phyloP scores from a whole-genome alignment of 1,140 invertebrate species.

The Leptestheria dahalacensis region DNA sequence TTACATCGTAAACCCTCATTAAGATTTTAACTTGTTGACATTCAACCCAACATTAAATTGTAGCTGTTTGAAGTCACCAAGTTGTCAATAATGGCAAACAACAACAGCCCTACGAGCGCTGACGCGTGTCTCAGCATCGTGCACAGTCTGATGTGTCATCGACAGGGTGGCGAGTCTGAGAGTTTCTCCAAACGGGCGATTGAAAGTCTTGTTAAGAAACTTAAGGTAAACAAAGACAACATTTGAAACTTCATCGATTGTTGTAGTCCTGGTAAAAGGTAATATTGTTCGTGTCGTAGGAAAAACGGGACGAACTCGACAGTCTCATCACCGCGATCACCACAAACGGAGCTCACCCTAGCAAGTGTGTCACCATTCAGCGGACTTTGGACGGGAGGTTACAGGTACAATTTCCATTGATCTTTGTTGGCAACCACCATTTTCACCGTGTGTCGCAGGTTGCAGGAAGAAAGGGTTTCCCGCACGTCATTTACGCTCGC shows the following conservation, averaged over 20 bases:
- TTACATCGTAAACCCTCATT: no score
- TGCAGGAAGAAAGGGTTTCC: conserved; percentile 94
- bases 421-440: no score
- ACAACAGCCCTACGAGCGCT: conserved; percentile 58
- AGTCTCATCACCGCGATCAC: conserved; percentile 94
- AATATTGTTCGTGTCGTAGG: conserved; percentile 32
- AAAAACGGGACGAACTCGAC: conserved; percentile 93
- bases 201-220: conserved; percentile 91
- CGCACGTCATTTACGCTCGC: conserved; percentile 96
- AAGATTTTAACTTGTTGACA: no score
- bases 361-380: conserved; percentile 98
- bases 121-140: conserved; percentile 95
- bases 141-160: conserved; percentile 91
- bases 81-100: conserved; percentile 7
- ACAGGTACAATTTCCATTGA: no score
- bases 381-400: conserved; percentile 93
- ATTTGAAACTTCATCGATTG: neutral
- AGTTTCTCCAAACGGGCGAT: conserved; percentile 92
- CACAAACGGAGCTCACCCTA: conserved; percentile 91
- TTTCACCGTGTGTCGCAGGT: conserved; percentile 35
- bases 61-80: no score
- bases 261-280: neutral
- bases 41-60: no score
- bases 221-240: conserved; percentile 43
- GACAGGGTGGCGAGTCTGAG: conserved; percentile 90